Evolutionary conservation across 2,888 invertebrate species (phyloP), one percentile per base, ranked within the genome.

Genomic region (Elegia similella): DNA sequence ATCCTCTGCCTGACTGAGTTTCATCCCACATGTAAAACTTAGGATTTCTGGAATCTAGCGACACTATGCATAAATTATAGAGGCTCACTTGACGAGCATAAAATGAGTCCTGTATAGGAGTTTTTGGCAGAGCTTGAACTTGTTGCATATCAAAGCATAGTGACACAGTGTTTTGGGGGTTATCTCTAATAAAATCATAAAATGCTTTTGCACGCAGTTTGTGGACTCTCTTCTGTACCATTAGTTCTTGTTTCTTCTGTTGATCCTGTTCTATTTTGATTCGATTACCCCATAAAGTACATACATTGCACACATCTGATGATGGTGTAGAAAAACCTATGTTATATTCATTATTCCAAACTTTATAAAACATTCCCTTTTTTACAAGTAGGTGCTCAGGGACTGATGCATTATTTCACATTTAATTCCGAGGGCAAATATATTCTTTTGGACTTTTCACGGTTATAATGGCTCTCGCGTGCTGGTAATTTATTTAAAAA

Each of bases 131-230:
- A 13, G 63, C 61, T 53, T 65, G 65, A 32, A 72, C 63, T 56
- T 69, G 69, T 60, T 70, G 66, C n/a, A 70, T 50, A 58, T 70
- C 71, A 59, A 72, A 72, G 60, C 68, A 70, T 56, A 70, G 60
- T 52, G 7, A 17, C 7, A 17, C n/a, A 1, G 47, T 29, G 29
- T 61, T 59, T 54, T 59, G 56, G 56, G 56, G 56, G 52, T 61
- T 54, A 38, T 56, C 52, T 61, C 62, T 68, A 44, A 52, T 58
- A 17, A 59, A 57, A 38, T 59, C 59, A 62, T 63, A 64, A 57
- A 69, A 69, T 30, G 58, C 57, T 43, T 69, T 65, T 30, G 63
- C 62, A 44, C 67, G 54, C 57, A 67, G 42, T 43, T 66, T 69
- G 52, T 68, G 67, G 42, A 69, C 60, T 44, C 65, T 57, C 53